phyloP scores from a whole-genome alignment of 2,888 invertebrate genomes.

The Noctuana brunneofusca region DNA sequence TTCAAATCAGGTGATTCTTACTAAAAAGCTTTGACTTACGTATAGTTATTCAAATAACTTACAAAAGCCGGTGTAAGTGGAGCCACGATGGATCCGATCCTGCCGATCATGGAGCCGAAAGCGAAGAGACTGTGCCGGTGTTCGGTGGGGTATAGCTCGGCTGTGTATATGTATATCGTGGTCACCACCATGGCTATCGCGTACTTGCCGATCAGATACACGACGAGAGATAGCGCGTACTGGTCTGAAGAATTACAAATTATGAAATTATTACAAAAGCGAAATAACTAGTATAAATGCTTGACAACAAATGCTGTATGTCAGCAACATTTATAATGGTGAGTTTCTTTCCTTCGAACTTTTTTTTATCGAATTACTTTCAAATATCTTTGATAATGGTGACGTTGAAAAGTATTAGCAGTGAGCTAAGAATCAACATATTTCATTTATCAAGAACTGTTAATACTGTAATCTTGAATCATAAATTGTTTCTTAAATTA shows the following conservation, averaged over 20 bases:
- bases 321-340: too few species aligned
- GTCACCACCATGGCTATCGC: conserved; percentile 1
- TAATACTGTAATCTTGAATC: neutral
- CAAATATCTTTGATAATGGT: too few species aligned
- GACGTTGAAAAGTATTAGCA: too few species aligned
- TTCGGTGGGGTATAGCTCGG: neutral
- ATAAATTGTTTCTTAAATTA: neutral
- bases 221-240: neutral
- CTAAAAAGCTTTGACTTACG: too few species aligned
- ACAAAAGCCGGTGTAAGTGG: neutral
- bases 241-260: neutral
- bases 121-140: neutral
- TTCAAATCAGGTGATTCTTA: too few species aligned
- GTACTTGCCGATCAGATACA: neutral
- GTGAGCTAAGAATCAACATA: too few species aligned
- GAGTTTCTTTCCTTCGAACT: too few species aligned
- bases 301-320: too few species aligned
- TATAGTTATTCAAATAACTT: too few species aligned
- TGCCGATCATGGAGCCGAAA: conserved; percentile 3
- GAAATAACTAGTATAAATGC: too few species aligned
- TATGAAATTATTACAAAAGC: neutral
- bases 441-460: neutral
- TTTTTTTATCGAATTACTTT: too few species aligned
- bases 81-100: neutral
- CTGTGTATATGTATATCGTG: neutral